Evolutionary conservation across 2,113 vertebrate genomes (phyloP), one percentile per base, ranked within the genome.

Genomic region (Poicephalus meyeri): DNA sequence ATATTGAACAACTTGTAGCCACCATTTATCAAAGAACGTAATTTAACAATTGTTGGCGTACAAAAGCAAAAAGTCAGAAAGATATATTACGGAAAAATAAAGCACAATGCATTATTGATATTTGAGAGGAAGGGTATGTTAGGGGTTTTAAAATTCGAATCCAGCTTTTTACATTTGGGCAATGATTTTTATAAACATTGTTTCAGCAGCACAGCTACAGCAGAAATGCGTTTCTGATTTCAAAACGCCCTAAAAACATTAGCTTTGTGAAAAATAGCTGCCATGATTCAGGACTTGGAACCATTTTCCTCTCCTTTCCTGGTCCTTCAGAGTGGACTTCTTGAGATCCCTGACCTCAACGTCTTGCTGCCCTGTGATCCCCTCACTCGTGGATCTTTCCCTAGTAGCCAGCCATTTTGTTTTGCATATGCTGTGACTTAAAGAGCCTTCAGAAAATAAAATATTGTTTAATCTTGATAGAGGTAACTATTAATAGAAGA

Each of bases 11-110:
- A 90, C 85, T 90, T 83, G 85, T 94, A 96, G 39, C 82, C 79
- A 68, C 92, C 85, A 96, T 96, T 89, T 96, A 78, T 97, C 95
- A 96, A 90, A 83, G 68, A 91, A 83, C 83, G 91, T 96, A 96
- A 96, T 96, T 96, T 94, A 96, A 91, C 93, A 94, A 44, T 89
- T 88, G 66, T 66, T 96, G 94, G 88, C 91, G 73, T 91, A 89
- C 63, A 89, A 96, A 95, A 88, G 74, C 79, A 91, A 91, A 60
- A 80, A 95, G 88, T 83, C 88, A 85, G 94, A 84, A 94, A 97
- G 93, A 93, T 91, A 16, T 80, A 96, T 95, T 85, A 80, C 66
- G 60, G 71, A 70, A 96, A 91, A 96, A 96, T 91, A 90, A 91
- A 91, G 80, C 37, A 68, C 64, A 68, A 88, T 93, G 39, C 53